Percentiles rank a stretch among this genome's conserved stretches.
Evolutionary conservation across 2,113 vertebrate genomes (phyloP).

Genomic region (Otolemur garnettii): DNA sequence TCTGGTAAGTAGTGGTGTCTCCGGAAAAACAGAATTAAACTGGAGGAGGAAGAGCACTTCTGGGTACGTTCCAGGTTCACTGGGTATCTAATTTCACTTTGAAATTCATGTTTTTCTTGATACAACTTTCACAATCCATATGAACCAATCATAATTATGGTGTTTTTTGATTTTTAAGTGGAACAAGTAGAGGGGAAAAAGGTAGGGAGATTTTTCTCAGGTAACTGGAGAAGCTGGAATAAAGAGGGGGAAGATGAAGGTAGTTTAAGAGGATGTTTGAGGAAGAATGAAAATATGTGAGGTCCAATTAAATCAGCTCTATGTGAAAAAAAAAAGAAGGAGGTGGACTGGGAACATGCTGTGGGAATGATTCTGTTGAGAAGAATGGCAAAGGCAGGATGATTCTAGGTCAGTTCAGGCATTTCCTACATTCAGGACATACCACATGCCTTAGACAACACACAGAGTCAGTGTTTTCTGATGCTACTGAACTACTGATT

Average conservation of each 20-base stretch:
- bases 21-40: background rate
- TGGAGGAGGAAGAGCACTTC: background rate
- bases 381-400: background rate
- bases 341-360: fast-evolving
- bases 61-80: background rate
- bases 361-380: background rate
- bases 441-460: background rate
- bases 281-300: background rate
- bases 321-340: background rate
- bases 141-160: background rate
- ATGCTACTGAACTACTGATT: background rate
- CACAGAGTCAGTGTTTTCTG: fast-evolving
- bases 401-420: fast-evolving
- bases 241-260: background rate
- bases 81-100: background rate
- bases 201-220: background rate
- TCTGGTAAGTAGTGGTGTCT: background rate
- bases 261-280: background rate
- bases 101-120: background rate
- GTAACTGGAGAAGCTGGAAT: background rate
- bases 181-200: background rate
- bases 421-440: background rate
- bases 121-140: background rate
- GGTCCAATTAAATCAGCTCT: background rate
- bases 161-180: background rate